Evolutionary conservation across 2,113 vertebrate species (phyloP).

Genomic region (Amia ocellicauda): DNA sequence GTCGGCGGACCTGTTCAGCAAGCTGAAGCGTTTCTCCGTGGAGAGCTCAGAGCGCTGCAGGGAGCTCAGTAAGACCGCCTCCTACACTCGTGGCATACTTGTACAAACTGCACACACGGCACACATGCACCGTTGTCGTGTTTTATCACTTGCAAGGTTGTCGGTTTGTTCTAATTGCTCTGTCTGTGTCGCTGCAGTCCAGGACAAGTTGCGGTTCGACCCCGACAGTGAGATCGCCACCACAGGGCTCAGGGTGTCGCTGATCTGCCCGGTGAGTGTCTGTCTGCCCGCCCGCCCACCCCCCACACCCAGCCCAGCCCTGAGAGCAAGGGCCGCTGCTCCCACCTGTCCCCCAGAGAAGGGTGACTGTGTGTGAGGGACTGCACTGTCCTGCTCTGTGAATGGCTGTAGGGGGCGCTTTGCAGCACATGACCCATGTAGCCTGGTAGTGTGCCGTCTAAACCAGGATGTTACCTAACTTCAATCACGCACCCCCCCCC

Average conservation of each 20-base stretch:
- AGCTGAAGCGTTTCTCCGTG: conserved; percentile 88
- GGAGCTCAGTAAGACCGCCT: conserved; percentile 84
- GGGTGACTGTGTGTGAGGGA: not conserved
- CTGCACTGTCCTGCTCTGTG: no score
- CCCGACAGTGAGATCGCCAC: conserved; percentile 97
- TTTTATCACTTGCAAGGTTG: no score
- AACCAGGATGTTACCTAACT: no score
- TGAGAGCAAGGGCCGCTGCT: no score
- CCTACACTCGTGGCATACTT: no score
- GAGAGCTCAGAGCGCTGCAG: conserved; percentile 92
- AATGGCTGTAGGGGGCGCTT: no score
- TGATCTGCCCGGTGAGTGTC: conserved; percentile 90
- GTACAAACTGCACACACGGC: no score
- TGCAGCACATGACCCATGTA: no score
- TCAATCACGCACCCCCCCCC: not conserved
- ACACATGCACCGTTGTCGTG: no score
- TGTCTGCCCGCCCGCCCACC: not conserved
- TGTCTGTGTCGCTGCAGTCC: conserved; percentile 77
- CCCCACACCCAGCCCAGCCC: not conserved
- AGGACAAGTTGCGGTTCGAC: conserved; percentile 93
- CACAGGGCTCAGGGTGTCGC: conserved; percentile 90
- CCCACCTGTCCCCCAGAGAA: no score
- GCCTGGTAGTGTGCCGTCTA: no score
- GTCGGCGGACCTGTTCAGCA: conserved; percentile 86
- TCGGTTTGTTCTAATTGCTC: no score